Conservation (phyloP, 2,888 invertebrate genomes). For the Sarcophaga rosellei region DNA sequence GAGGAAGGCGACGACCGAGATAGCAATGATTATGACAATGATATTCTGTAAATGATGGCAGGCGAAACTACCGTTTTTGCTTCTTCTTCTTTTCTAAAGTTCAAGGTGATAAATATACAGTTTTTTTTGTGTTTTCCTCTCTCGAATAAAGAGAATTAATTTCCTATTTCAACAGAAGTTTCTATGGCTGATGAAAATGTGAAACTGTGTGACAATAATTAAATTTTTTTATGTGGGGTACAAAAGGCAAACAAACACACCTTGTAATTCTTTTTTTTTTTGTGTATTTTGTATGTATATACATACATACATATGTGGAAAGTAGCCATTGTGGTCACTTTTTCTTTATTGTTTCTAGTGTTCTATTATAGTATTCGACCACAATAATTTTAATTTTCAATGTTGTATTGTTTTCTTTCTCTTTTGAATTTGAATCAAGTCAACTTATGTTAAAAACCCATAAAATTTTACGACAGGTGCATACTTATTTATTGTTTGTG, state of each 20-base stretch:
- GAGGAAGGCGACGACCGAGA: background rate
- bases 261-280: too few species aligned
- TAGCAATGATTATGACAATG: background rate
- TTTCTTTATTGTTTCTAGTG: too few species aligned
- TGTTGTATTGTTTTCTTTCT: background rate
- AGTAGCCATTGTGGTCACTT: too few species aligned
- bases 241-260: background rate
- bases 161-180: background rate
- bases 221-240: background rate
- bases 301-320: too few species aligned
- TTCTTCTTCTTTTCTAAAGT: constrained; percentile 28
- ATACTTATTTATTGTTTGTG: background rate
- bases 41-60: background rate
- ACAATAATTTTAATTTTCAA: too few species aligned
- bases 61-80: constrained; percentile 24
- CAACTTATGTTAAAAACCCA: background rate
- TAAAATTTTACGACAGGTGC: background rate
- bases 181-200: background rate
- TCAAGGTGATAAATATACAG: constrained; percentile 56
- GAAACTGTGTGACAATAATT: background rate
- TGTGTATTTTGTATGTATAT: too few species aligned
- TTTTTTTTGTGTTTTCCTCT: constrained; percentile 25
- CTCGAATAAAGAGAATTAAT: background rate
- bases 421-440: background rate
- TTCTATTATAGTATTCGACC: too few species aligned